phyloP scores from a whole-genome alignment of 2,888 invertebrate genomes.

The Drosophila stalkeri region DNA sequence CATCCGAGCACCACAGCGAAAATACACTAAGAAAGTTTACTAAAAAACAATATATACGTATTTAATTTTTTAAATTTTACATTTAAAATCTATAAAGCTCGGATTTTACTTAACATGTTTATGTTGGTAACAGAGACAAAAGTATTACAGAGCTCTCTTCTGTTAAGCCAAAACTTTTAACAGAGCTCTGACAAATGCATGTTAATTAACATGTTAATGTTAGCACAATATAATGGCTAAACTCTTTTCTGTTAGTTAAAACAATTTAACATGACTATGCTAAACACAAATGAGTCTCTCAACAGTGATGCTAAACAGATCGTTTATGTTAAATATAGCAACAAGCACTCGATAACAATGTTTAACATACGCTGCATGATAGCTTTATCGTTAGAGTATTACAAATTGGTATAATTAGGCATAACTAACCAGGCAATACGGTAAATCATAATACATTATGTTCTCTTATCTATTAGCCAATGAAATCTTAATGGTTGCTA shows the following conservation, averaged over 20 bases:
- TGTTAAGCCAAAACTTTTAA: background rate
- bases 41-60: background rate
- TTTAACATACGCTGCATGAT: background rate
- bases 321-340: background rate
- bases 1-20: background rate
- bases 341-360: background rate
- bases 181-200: background rate
- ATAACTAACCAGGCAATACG: conserved; percentile 10
- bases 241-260: background rate
- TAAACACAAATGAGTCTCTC: too few species aligned
- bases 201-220: background rate
- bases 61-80: too few species aligned
- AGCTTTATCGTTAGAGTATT: background rate
- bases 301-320: background rate
- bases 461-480: conserved; percentile 30
- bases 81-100: background rate
- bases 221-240: background rate
- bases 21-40: conserved; percentile 2
- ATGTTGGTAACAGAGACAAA: background rate
- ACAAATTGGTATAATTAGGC: conserved; percentile 11
- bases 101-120: background rate
- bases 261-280: background rate
- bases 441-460: conserved; percentile 23
- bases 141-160: background rate
- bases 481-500: conserved; percentile 17